Evolutionary conservation across 2,888 invertebrate species (phyloP).

Genomic region (Torymus aiolomorphi): DNA sequence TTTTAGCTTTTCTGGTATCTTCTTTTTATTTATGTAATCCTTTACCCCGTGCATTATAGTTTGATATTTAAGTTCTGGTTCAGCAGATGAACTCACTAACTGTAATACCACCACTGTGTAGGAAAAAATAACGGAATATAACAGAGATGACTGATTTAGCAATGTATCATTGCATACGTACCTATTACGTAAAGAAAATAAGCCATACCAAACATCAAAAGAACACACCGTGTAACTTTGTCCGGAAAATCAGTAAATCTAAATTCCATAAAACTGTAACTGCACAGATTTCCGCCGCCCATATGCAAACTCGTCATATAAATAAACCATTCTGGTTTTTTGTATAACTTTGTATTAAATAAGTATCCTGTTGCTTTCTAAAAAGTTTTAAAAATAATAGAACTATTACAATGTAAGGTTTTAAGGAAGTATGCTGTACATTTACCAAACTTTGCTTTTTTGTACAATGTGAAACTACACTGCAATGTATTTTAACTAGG

Average conservation of each 20-base stretch:
- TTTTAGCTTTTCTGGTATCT: constrained; percentile 78
- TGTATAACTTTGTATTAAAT: constrained; percentile 56
- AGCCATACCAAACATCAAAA: constrained; percentile 65
- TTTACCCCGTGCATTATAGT: constrained; percentile 78
- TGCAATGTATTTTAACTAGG: too few species aligned
- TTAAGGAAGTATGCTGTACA: not conserved
- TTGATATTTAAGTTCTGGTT: constrained; percentile 76
- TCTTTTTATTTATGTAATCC: constrained; percentile 79
- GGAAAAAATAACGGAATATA: not conserved
- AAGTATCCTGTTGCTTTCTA: constrained; percentile 63
- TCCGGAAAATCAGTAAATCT: constrained; percentile 62
- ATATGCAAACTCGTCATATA: constrained; percentile 67
- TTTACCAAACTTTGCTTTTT: not conserved
- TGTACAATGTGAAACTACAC: not conserved
- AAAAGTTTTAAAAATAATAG: not conserved
- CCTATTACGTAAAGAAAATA: constrained; percentile 68
- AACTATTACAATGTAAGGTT: not conserved
- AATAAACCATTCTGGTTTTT: constrained; percentile 57
- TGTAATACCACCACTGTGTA: constrained; percentile 74
- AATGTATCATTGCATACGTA: constrained; percentile 62
- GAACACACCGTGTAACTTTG: constrained; percentile 62
- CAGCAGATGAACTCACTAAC: constrained; percentile 73
- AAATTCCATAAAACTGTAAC: constrained; percentile 65
- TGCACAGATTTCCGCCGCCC: constrained; percentile 67
- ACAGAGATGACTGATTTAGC: too few species aligned